Evolutionary conservation across 2,888 invertebrate genomes (phyloP), one percentile per base, ranked within the genome.

Genomic region (Petrolisthes cinctipes): DNA sequence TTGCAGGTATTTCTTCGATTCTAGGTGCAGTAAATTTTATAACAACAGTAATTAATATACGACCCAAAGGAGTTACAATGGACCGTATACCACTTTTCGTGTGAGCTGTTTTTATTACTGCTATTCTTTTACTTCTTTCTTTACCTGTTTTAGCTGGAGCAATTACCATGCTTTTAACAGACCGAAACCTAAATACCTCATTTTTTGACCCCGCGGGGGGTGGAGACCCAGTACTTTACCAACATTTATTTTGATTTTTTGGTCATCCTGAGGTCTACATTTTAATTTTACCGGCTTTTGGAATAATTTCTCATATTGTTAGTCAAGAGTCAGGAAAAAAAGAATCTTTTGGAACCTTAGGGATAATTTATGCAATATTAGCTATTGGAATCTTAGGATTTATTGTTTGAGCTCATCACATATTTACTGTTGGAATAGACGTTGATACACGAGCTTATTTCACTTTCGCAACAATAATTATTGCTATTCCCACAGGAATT

Each of bases 231-330:
- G 95, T 97, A 93, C 91, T 97, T 91, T 96, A 95, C 85, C 96
- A 96, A 95, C 96, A 97, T 93, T 93, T 96, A 94, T 96, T 97
- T 94, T 97, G 96, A 95, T 97, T 97, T 94, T 97, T 97, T 94
- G 96, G 96, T 0, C 96, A 97, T 86, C 96, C 96, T 11, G 96
- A 97, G 95, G 96, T 97, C 90, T 97, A 97, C 93, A 96, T 96
- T 95, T 93, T 96, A 94, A 96, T 96, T 95, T 92, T 96, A 92
- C 96, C 96, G 0, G 96, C 95, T 93, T 96, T 97, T 94, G 96
- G 96, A 0, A 94, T 96, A 94, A 95, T 96, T 93, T 96, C 96
- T 0, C 96, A 96, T 92, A 95, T 96, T 94, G 95, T 96, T 93
- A 94, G 94, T 0, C 95, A 95, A 94, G 95, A 96, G 94, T 95